Base-by-base conservation (phyloP, 2,888 invertebrate species). In the Apamea sordens region DNA sequence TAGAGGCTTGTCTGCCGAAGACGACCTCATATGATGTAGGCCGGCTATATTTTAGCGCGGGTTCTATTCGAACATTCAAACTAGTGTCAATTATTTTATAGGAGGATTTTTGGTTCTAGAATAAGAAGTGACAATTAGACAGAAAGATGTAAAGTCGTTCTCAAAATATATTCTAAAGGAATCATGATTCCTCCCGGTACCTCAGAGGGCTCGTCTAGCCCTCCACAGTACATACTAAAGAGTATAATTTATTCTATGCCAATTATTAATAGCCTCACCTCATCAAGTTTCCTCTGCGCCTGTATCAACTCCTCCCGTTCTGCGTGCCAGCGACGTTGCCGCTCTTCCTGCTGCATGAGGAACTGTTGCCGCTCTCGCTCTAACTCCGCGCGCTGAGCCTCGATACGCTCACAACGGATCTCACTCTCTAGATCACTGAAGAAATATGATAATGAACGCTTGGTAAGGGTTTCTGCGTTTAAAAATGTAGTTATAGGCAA, bases 251-350 rank as follows among this genome's bases (percentile, higher is more conserved):
- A 65, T 65, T 65, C 13, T 24, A 65, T 7, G 13, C 13, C 11
- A n/a, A 41, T n/a, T 36, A 71, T 64, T 11, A 4, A 71, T 13
- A 65, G 53, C 0, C 80, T 73, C 61, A 96, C 98, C 93, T 97
- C 97, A 89, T 98, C 98, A 1, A 98, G 95, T 92, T 98, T 98
- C 87, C 97, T 97, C 92, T 98, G 98, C 69, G 98, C 98, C 86
- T 97, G 97, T 90, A 98, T 97, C 83, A 98, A 94, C 86, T 98
- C 97, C 92, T 97, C 97, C 80, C 96, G 95, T 97, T 97, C 97
- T 2, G 92, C 93, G 80, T 95, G 96, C 97, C 97, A 97, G 79
- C 95, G 94, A 64, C 94, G 90, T 91, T 97, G 96, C 82, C 97
- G 90, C 92, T 97, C 96, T 82, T 94, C 93, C 93, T 97, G 97